Evolutionary conservation across 1,140 invertebrate genomes (phyloP).

Genomic region (Aphaenogaster ashmeadi): DNA sequence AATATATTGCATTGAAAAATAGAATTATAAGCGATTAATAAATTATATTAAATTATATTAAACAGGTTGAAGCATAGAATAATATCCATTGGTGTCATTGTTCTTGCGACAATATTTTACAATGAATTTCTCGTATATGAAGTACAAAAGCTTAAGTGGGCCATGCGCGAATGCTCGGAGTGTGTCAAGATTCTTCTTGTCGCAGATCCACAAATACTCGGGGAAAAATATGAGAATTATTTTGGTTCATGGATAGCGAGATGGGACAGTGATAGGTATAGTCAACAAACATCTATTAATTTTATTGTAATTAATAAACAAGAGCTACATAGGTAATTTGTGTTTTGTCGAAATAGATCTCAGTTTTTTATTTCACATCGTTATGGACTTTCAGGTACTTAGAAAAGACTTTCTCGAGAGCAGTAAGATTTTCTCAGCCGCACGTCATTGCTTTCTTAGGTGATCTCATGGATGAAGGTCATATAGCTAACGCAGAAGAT

Average conservation of each 20-base stretch:
- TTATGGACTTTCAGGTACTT: conserved; percentile 90
- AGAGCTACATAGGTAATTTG: background rate
- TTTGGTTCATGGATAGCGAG: conserved; percentile 88
- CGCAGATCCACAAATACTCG: conserved; percentile 97
- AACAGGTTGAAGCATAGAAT: conserved; percentile 82
- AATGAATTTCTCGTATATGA: conserved; percentile 88
- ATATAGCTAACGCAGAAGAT: conserved; percentile 90
- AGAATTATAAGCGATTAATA: conserved; percentile 19
- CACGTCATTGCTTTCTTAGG: conserved; percentile 96
- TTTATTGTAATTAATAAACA: background rate
- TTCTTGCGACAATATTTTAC: conserved; percentile 85
- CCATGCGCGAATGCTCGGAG: conserved; percentile 87
- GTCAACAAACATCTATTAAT: conserved; percentile 22
- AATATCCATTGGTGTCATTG: conserved; percentile 75
- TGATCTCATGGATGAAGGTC: conserved; percentile 97
- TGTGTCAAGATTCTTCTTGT: conserved; percentile 93
- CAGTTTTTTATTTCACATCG: conserved; percentile 59
- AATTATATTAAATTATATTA: conserved; percentile 44
- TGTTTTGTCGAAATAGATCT: conserved; percentile 25
- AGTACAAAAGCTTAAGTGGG: conserved; percentile 88
- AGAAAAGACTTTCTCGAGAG: conserved; percentile 92
- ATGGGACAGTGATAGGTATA: conserved; percentile 95
- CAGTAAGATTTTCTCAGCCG: conserved; percentile 92
- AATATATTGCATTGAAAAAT: conserved; percentile 8
- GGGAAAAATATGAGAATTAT: conserved; percentile 90